Conservation (phyloP, 2,888 invertebrate species). For the Tubiluchus corallicola region DNA sequence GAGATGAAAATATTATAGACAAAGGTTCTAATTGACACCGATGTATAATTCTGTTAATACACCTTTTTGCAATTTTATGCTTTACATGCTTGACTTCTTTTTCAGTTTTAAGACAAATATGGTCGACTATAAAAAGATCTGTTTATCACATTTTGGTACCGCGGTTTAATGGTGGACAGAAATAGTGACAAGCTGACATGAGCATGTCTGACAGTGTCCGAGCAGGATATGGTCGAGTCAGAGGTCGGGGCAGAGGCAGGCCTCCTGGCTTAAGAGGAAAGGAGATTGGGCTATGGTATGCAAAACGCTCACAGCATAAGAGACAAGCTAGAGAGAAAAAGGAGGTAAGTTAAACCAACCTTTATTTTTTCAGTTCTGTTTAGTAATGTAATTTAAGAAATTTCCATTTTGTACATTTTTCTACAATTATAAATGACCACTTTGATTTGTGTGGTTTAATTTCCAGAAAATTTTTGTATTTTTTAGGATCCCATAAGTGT, state of each 20-base stretch:
- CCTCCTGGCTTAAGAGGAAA: conserved; percentile 19
- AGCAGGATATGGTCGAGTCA: neutral
- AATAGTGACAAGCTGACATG: conserved; percentile 1
- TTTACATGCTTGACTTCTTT: neutral
- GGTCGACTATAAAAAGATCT: too few species aligned
- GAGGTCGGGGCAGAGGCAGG: conserved; percentile 12
- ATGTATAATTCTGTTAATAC: neutral
- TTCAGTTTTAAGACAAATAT: neutral
- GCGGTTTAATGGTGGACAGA: too few species aligned
- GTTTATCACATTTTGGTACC: too few species aligned
- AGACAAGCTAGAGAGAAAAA: conserved; percentile 12
- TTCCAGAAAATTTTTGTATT: too few species aligned
- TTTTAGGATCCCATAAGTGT: neutral
- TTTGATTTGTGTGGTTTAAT: too few species aligned
- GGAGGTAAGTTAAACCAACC: conserved; percentile 16
- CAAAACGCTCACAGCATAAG: conserved; percentile 12
- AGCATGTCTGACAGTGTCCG: neutral
- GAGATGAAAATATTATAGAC: too few species aligned
- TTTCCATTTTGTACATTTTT: too few species aligned
- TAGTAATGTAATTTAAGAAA: neutral
- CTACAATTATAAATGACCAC: too few species aligned
- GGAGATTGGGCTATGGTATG: conserved; percentile 26
- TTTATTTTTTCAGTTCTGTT: neutral
- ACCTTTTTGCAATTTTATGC: neutral
- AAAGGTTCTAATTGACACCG: too few species aligned